phyloP scores from a whole-genome alignment of 92 coral and sea anemone genomes.

The Anthopleura xanthogrammica region DNA sequence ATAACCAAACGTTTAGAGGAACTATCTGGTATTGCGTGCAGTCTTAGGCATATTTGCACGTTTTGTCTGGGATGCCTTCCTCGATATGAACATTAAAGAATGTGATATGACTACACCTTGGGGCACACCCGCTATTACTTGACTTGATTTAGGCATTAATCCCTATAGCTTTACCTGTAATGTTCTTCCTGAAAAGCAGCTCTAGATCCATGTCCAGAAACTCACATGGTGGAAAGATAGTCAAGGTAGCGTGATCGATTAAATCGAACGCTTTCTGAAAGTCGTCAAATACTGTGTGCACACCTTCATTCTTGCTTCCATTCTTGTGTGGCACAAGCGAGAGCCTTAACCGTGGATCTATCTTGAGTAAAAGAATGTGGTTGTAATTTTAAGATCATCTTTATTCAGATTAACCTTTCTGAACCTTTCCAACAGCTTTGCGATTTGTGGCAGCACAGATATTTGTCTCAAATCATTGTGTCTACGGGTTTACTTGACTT shows the following conservation, averaged over 20 bases:
- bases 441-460: constrained; percentile 28
- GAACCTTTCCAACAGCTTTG: constrained; percentile 29
- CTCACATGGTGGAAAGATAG: too few species aligned
- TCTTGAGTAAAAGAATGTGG: constrained; percentile 41
- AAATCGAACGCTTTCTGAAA: constrained; percentile 50
- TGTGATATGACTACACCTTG: constrained; percentile 18
- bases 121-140: constrained; percentile 7
- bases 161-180: neutral
- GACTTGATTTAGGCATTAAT: too few species aligned
- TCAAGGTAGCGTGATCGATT: constrained; percentile 16
- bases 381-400: constrained; percentile 19
- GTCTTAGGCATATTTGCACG: constrained; percentile 54
- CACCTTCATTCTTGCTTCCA: constrained; percentile 51
- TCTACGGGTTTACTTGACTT: too few species aligned
- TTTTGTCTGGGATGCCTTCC: constrained; percentile 3
- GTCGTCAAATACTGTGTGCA: constrained; percentile 25
- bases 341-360: constrained; percentile 39
- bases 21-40: constrained; percentile 36
- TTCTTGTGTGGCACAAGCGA: constrained; percentile 34
- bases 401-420: constrained; percentile 27
- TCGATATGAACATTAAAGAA: constrained; percentile 18
- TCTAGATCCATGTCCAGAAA: neutral
- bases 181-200: neutral
- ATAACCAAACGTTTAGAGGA: too few species aligned
- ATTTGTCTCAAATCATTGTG: constrained; percentile 37